Evolutionary conservation across 2,113 vertebrate genomes (phyloP).

Genomic region (Podarcis cretensis): DNA sequence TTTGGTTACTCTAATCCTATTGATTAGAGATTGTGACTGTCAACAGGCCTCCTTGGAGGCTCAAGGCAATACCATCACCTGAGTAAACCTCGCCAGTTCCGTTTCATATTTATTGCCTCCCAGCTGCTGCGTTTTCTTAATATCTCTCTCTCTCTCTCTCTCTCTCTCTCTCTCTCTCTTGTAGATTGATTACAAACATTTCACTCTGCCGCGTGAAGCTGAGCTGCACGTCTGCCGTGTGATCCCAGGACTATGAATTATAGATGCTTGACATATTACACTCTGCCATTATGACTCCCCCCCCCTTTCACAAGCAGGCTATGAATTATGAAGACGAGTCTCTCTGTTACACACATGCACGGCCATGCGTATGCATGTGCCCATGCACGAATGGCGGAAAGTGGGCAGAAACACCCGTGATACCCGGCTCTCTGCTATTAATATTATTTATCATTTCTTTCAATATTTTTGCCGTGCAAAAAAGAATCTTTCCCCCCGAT

Average conservation of each 20-base stretch:
- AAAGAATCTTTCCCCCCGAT: neutral
- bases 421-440: no score
- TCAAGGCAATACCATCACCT: accelerated
- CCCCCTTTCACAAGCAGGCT: slow-evolving; percentile 65
- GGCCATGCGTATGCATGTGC: neutral
- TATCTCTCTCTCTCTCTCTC: slow-evolving; percentile 7
- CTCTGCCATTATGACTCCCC: slow-evolving; percentile 75
- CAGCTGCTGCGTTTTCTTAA: slow-evolving; percentile 51
- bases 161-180: slow-evolving; percentile 50
- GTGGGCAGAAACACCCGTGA: no score
- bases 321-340: slow-evolving; percentile 61
- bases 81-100: neutral
- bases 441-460: neutral
- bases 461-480: neutral
- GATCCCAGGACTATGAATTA: slow-evolving; percentile 71
- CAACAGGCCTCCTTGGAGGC: neutral
- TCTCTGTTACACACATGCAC: neutral
- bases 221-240: slow-evolving; percentile 51
- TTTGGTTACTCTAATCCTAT: accelerated
- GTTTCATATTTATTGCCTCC: slow-evolving; percentile 38
- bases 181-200: slow-evolving; percentile 65
- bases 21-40: neutral
- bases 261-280: slow-evolving; percentile 73
- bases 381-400: no score
- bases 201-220: slow-evolving; percentile 46